phyloP scores from a whole-genome alignment of 2,888 invertebrate genomes.

The Leptopilina syphax region DNA sequence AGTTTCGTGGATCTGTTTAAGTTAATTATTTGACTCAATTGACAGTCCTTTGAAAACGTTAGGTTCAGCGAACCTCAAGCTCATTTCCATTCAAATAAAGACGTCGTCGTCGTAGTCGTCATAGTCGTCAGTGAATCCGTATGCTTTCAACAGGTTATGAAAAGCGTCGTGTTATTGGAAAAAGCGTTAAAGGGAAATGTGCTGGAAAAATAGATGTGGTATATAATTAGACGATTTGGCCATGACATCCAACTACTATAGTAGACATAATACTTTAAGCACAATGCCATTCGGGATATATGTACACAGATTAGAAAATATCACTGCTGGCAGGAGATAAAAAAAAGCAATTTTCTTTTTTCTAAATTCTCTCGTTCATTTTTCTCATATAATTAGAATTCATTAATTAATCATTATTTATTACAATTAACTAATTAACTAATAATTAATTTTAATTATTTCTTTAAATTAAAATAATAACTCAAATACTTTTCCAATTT shows the following conservation, averaged over 20 bases:
- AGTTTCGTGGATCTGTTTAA: slow-evolving; percentile 2
- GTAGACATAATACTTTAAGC: background rate
- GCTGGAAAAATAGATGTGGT: slow-evolving; percentile 12
- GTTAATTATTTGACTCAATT: background rate
- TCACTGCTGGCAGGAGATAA: no score
- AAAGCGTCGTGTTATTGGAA: slow-evolving; percentile 27
- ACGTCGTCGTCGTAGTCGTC: background rate
- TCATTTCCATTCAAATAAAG: slow-evolving; percentile 31
- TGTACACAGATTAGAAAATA: background rate
- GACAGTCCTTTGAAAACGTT: slow-evolving; percentile 4
- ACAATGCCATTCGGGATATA: background rate
- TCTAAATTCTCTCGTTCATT: no score
- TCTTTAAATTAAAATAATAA: no score
- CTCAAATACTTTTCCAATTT: no score
- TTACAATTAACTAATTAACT: no score
- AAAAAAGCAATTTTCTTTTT: no score
- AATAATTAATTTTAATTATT: no score
- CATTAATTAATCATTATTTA: no score
- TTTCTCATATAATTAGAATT: no score
- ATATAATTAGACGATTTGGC: slow-evolving; percentile 24
- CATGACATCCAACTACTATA: slow-evolving; percentile 7
- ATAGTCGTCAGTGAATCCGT: slow-evolving; percentile 7
- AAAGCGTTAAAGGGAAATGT: slow-evolving; percentile 8
- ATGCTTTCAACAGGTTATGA: slow-evolving; percentile 35
- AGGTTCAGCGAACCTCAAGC: slow-evolving; percentile 32